Percentiles rank a stretch among this genome's conserved stretches.
Conservation (phyloP, 2,888 invertebrate genomes). For the Labia minor region DNA sequence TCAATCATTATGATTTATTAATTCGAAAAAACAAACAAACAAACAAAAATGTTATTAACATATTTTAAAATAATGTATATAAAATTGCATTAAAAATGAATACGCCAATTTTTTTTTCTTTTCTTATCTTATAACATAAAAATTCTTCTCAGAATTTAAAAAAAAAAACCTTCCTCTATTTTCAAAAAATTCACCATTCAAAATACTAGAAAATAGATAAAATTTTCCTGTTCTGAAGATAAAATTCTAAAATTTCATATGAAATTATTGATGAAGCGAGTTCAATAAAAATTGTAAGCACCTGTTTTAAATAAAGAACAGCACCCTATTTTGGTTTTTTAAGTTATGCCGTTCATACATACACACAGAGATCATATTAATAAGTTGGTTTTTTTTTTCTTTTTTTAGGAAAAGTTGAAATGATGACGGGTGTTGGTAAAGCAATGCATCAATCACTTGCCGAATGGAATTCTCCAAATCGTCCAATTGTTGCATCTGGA, state of each 20-base stretch:
- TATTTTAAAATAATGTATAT: too few relatives aligned
- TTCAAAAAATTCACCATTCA: too few relatives aligned
- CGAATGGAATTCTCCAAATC: conserved; percentile 53
- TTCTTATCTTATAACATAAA: not conserved
- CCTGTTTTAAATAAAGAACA: not conserved
- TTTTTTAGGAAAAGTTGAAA: conserved; percentile 55
- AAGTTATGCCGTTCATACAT: conserved; percentile 20
- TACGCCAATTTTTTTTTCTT: conserved; percentile 18
- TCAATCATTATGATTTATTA: conserved; percentile 17
- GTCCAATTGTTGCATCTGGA: conserved; percentile 56
- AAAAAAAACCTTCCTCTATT: too few relatives aligned
- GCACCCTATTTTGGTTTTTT: conserved; percentile 16
- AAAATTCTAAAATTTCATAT: too few relatives aligned
- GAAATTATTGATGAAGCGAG: too few relatives aligned
- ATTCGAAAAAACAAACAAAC: conserved; percentile 8
- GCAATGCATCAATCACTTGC: conserved; percentile 45
- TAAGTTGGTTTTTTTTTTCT: conserved; percentile 20
- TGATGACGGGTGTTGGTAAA: conserved; percentile 59
- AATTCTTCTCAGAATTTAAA: not conserved
- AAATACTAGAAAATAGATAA: too few relatives aligned
- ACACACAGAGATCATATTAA: not conserved
- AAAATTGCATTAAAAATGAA: not conserved
- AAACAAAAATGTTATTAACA: too few relatives aligned
- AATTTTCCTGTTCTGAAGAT: too few relatives aligned
- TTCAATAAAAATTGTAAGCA: too few relatives aligned